A percentile compares a stretch with the other conserved stretches of the same genome.
These are phyloP conservation scores for Pelmatolapia mariae DNA, from an alignment of 2,113 vertebrate genomes.

Conservation along the genomic window DNA sequence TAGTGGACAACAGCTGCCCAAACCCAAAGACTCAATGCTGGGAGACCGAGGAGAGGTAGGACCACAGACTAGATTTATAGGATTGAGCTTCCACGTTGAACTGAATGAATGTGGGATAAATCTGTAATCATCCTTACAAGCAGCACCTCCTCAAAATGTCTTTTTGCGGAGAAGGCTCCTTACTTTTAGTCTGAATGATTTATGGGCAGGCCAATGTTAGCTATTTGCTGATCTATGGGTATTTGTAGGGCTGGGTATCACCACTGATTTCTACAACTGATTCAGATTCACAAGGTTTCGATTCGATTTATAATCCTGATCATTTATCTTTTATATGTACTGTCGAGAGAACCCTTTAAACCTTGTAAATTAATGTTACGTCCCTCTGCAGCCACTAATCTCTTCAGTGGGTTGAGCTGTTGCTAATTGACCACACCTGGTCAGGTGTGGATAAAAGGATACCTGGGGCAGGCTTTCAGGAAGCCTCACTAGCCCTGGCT, in stretches of 20 bases:
- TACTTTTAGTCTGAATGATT: background rate
- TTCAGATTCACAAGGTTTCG: background rate
- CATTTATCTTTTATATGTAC: background rate
- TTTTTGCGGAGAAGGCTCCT: background rate
- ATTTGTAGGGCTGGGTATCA: background rate
- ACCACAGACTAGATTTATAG: background rate
- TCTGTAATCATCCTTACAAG: background rate
- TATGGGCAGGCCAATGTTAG: background rate
- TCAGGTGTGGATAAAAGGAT: background rate
- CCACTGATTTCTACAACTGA: background rate
- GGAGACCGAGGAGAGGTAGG: slow-evolving; percentile 95
- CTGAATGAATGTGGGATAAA: background rate
- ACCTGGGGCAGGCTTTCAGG: background rate
- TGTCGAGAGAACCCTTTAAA: too few relatives aligned
- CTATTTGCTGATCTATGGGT: background rate
- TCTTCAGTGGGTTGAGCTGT: background rate
- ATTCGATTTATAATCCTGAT: background rate
- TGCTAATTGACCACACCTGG: background rate
- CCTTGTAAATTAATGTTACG: background rate
- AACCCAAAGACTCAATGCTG: slow-evolving; percentile 94
- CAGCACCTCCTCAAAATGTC: background rate
- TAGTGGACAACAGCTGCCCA: slow-evolving; percentile 96
- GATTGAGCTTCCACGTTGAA: background rate
- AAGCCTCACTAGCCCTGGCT: background rate
- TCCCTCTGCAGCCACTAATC: background rate